Percentiles rank a stretch among this genome's conserved stretches.
These are phyloP conservation scores for Melospiza melodia DNA, from an alignment of 2,113 vertebrate genomes.

Conservation along the genomic window DNA sequence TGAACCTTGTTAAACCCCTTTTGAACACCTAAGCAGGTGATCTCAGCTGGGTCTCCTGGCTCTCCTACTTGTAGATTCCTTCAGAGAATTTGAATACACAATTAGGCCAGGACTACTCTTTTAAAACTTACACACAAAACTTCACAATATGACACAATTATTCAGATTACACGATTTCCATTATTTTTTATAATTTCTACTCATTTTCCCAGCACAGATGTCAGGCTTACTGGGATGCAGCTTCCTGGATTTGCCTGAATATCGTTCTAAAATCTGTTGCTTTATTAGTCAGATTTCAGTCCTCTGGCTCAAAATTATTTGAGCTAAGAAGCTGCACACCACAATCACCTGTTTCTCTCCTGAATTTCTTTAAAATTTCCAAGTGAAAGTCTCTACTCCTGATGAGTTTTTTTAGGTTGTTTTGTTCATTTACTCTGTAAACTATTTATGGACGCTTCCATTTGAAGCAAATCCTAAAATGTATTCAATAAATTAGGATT, in stretches of 20 bases:
- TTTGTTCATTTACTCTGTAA: background rate
- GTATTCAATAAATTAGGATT: background rate
- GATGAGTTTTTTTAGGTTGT: background rate
- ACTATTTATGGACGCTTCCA: background rate
- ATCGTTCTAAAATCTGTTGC: background rate
- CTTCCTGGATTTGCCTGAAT: background rate
- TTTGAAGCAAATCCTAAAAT: background rate
- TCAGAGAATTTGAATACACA: background rate
- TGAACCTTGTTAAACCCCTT: background rate
- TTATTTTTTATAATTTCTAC: background rate
- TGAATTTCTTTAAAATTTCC: background rate
- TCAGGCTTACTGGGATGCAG: background rate
- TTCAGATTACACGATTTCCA: background rate
- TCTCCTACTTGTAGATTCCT: background rate
- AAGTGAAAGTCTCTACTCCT: background rate
- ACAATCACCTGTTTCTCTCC: background rate
- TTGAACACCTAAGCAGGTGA: background rate
- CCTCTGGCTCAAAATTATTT: background rate
- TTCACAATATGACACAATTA: background rate
- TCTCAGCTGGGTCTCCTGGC: background rate
- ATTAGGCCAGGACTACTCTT: background rate
- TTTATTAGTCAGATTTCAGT: background rate
- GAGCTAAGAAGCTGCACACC: background rate
- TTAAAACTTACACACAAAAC: background rate
- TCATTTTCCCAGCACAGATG: background rate